These are phyloP conservation scores for Thera obeliscata DNA, from an alignment of 2,888 invertebrate species.

Conservation along the genomic window DNA sequence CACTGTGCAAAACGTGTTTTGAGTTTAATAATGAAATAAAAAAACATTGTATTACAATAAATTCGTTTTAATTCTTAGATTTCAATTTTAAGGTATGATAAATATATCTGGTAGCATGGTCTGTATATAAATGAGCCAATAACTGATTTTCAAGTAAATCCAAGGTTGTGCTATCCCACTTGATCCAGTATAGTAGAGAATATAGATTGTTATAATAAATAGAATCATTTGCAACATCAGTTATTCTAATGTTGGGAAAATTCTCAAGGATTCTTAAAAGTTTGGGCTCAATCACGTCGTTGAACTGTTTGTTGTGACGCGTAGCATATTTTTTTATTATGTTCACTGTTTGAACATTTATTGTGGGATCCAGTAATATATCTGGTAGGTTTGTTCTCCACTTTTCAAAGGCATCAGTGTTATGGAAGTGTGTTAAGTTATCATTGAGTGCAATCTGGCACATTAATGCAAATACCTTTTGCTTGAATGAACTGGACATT, in stretches of 20 bases:
- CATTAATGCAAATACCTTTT: constrained; percentile 71
- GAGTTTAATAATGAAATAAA: constrained; percentile 59
- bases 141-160: constrained; percentile 73
- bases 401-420: constrained; percentile 66
- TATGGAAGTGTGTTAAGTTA: constrained; percentile 67
- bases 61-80: constrained; percentile 39
- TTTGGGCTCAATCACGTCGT: constrained; percentile 72
- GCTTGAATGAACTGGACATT: constrained; percentile 58
- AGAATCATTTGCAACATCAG: constrained; percentile 67
- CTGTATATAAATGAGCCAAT: constrained; percentile 59
- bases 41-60: constrained; percentile 42
- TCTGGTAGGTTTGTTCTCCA: constrained; percentile 85
- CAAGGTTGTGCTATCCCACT: constrained; percentile 73
- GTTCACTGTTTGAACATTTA: constrained; percentile 81
- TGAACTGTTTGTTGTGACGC: constrained; percentile 79
- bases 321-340: constrained; percentile 85
- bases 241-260: constrained; percentile 66
- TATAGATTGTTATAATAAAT: constrained; percentile 79
- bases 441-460: constrained; percentile 76
- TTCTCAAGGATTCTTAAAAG: constrained; percentile 74
- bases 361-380: constrained; percentile 76
- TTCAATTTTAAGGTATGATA: constrained; percentile 69
- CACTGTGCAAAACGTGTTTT: constrained; percentile 53
- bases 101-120: constrained; percentile 69
- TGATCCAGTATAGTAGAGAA: constrained; percentile 83